phyloP scores from a whole-genome alignment of 23 tunicate species.

The Oikopleura vanhoeffeni region DNA sequence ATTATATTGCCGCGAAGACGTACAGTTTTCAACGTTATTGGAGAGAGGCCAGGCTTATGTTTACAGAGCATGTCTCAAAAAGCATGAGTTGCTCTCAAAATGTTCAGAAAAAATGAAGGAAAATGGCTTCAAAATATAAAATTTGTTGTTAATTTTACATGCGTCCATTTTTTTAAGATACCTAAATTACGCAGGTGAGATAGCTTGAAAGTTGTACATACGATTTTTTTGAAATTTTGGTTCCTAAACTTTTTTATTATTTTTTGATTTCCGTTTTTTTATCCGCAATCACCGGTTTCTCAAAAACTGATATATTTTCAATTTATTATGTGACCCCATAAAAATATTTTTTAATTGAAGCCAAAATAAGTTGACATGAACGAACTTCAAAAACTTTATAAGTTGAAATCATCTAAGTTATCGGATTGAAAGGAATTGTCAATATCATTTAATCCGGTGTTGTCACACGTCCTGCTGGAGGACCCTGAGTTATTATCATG shows the following conservation, averaged over 20 bases:
- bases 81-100: neutral
- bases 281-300: no score
- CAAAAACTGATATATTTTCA: no score
- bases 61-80: neutral
- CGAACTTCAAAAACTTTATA: neutral
- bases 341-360: no score
- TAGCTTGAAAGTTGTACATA: no score
- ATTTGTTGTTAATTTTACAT: no score
- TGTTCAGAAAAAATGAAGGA: neutral
- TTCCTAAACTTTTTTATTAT: no score
- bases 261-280: no score
- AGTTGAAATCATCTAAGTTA: neutral
- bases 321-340: no score
- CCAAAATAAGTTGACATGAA: neutral
- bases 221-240: no score
- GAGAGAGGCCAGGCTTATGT: conserved; percentile 12
- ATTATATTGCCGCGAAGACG: neutral
- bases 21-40: neutral
- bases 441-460: neutral
- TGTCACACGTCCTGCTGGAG: neutral
- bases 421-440: conserved; percentile 11
- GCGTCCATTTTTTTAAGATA: no score
- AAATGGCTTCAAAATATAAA: no score
- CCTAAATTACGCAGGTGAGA: no score
- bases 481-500: neutral